A percentile compares a stretch with the other conserved stretches of the same genome.
These are phyloP conservation scores for Escarpia spicata DNA, from an alignment of 2,888 invertebrate species.

Conservation along the genomic window DNA sequence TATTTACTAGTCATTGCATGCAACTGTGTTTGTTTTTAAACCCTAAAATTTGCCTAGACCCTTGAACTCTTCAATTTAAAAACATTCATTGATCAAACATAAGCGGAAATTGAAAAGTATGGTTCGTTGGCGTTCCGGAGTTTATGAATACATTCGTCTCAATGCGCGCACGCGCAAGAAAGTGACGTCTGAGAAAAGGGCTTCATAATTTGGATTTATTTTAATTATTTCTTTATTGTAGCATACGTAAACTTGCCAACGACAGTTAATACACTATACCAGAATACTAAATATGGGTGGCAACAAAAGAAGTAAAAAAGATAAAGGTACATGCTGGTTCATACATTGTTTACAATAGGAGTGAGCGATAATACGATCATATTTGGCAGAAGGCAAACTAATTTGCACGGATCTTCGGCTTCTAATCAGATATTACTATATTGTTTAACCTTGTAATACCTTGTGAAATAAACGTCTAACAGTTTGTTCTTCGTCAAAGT, in stretches of 20 bases:
- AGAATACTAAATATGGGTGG: constrained; percentile 1
- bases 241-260: background rate
- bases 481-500: background rate
- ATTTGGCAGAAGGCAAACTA: background rate
- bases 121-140: background rate
- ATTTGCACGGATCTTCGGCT: background rate
- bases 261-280: background rate
- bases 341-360: background rate
- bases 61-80: too few relatives aligned
- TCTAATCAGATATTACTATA: background rate
- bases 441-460: background rate
- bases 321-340: background rate
- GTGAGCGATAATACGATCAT: background rate
- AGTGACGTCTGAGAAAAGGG: background rate
- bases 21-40: too few relatives aligned
- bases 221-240: background rate
- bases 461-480: background rate
- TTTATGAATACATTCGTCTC: background rate
- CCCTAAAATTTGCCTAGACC: too few relatives aligned
- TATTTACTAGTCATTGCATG: too few relatives aligned
- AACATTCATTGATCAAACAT: too few relatives aligned
- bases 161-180: background rate
- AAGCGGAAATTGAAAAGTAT: background rate
- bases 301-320: constrained; percentile 11
- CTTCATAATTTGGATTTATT: background rate